Base-by-base conservation (phyloP, 2,113 vertebrate species). In the Solea solea region DNA sequence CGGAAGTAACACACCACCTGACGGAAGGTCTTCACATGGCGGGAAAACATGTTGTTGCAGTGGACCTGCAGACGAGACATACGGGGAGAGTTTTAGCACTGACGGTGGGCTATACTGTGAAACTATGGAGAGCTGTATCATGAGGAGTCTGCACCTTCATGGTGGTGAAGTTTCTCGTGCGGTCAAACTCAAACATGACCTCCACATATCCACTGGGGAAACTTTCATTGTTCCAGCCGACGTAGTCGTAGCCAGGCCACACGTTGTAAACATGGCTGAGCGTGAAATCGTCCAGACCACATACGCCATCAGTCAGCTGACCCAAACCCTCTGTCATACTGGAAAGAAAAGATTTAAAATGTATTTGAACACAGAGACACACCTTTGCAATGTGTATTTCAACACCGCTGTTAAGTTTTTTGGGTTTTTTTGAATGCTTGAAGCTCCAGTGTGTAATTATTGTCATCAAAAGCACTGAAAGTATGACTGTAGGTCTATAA, bases 281-380 rank as follows among this genome's bases (percentile, higher is more conserved):
- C 0, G 92, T 95, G 76, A 99, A 99, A 81, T 99, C 97, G 0
- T 99, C 97, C 84, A 96, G 90, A 46, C 98, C 98, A 0, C 95
- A 96, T 76, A 97, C 95, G 0, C 98, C 98, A 0, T 99, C 98
- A 0, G 98, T 98, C 86, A 99, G 79, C 88, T 99, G 97, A 21
- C 98, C 98, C 71, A 99, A 90, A 3, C 97, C 98, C 83, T 99
- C 98, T 0, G 95, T 97, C 97, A 98, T 98, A 85, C 98, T 99
- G 91, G n/a, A 42, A 78, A 39, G 77, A 7, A 80, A 10, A 75
- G 34, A 53, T 2, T 2, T 34, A 34, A n/a, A n/a, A n/a, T n/a
- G n/a, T n/a, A n/a, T 46, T 46, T 4, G 10, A 13, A 53, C 15
- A 55, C 16, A 40, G 9, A 15, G 21, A 13, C 44, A 21, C 12